A percentile compares a stretch with the other conserved stretches of the same genome.
Evolutionary conservation across 1,140 invertebrate species (phyloP).

Genomic region (Nasonia longicornis): DNA sequence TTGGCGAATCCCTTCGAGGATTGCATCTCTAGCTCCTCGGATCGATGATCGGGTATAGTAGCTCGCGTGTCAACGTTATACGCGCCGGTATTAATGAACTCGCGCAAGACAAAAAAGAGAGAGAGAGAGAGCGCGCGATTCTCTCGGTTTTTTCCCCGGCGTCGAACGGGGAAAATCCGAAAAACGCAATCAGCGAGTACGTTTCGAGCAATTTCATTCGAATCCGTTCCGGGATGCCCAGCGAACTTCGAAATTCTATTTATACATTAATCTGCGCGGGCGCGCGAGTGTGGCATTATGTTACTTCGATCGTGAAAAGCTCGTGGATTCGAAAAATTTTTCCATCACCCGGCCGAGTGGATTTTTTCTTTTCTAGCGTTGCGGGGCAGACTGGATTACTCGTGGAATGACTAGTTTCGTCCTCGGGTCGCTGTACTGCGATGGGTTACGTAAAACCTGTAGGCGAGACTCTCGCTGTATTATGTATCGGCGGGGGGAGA

Average conservation of each 20-base stretch:
- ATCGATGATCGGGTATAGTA: not conserved
- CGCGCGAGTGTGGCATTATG: not conserved
- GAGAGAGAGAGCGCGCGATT: too few species aligned
- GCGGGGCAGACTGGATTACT: too few species aligned
- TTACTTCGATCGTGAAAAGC: not conserved
- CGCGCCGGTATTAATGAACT: not conserved
- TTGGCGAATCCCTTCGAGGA: conserved; percentile 18
- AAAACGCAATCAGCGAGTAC: not conserved
- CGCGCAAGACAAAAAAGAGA: not conserved
- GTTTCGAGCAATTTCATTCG: conserved; percentile 9
- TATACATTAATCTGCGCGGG: conserved; percentile 4
- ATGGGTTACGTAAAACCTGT: too few species aligned
- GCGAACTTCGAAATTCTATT: not conserved
- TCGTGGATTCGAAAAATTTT: not conserved
- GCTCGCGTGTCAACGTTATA: conserved; percentile 17
- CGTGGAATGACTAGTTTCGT: too few species aligned
- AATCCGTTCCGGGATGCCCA: not conserved
- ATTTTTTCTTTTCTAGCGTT: not conserved
- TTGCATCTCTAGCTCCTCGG: not conserved
- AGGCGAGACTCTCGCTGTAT: too few species aligned
- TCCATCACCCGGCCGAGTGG: not conserved
- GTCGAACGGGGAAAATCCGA: conserved; percentile 5
- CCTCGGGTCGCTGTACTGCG: too few species aligned
- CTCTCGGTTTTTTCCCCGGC: not conserved
- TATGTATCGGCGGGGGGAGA: too few species aligned